Conservation (phyloP, 2,797 vertebrate species). For the Mormyrus hasselquistii region DNA sequence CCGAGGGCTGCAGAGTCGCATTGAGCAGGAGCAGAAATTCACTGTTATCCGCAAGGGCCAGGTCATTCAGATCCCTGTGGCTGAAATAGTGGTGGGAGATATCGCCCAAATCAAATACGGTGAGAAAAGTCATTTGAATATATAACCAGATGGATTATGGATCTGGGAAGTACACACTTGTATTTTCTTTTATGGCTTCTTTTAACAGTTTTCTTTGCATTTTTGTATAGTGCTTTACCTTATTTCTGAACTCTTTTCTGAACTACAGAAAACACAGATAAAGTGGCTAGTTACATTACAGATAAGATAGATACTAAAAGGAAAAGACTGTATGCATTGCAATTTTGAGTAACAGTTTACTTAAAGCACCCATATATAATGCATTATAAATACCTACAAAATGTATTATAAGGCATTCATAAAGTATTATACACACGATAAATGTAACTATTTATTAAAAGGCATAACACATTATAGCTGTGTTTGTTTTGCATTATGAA, state of each 20-base stretch:
- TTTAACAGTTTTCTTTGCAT: background rate
- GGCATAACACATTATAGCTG: background rate
- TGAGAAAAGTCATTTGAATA: conserved; percentile 48
- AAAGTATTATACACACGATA: background rate
- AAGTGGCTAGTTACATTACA: background rate
- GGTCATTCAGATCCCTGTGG: conserved; percentile 92
- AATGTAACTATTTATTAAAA: background rate
- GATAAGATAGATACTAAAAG: background rate
- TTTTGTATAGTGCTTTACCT: background rate
- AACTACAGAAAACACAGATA: background rate
- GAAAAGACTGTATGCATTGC: background rate
- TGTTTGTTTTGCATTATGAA: background rate
- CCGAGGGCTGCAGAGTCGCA: conserved; percentile 90
- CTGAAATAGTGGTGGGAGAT: conserved; percentile 91
- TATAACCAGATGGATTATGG: background rate
- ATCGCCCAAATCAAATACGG: conserved; percentile 97
- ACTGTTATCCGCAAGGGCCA: conserved; percentile 91
- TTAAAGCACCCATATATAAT: background rate
- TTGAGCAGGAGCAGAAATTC: conserved; percentile 95
- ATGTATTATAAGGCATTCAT: background rate
- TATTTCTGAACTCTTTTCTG: background rate
- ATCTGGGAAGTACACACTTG: background rate
- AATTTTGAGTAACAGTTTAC: background rate
- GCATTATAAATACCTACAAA: background rate
- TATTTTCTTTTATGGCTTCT: background rate